Evolutionary conservation across 2,888 invertebrate species (phyloP).

Genomic region (Apomyelois bistriatella): DNA sequence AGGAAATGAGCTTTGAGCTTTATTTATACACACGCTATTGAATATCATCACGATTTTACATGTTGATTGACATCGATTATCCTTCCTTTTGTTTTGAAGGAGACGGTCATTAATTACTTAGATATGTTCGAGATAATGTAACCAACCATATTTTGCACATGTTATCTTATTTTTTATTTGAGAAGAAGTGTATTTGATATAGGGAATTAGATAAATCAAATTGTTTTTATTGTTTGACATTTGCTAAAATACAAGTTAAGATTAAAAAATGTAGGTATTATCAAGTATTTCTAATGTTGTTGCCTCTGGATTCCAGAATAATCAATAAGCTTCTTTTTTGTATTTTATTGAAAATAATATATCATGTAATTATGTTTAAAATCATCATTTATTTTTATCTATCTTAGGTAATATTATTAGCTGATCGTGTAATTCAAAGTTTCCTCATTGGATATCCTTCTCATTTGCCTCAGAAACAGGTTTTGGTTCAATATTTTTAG

Average conservation of each 20-base stretch:
- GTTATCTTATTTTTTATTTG: background rate
- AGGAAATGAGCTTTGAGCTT: slow-evolving; percentile 40
- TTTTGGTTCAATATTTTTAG: slow-evolving; percentile 7
- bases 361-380: background rate
- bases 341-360: background rate
- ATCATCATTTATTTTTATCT: slow-evolving; percentile 7
- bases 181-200: too few relatives aligned
- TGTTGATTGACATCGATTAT: slow-evolving; percentile 26
- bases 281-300: too few relatives aligned
- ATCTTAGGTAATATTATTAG: slow-evolving; percentile 5
- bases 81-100: slow-evolving; percentile 27
- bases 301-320: too few relatives aligned
- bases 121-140: background rate
- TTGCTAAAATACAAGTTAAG: too few relatives aligned
- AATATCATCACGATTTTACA: slow-evolving; percentile 55
- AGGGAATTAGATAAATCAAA: too few relatives aligned
- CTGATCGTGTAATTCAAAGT: slow-evolving; percentile 2
- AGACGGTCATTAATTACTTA: slow-evolving; percentile 10
- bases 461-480: slow-evolving; percentile 11
- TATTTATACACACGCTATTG: slow-evolving; percentile 58
- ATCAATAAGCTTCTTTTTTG: too few relatives aligned
- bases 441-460: slow-evolving; percentile 6
- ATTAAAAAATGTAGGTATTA: too few relatives aligned
- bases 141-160: background rate
- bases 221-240: too few relatives aligned